A percentile compares a stretch with the other conserved stretches of the same genome.
phyloP scores from a whole-genome alignment of 2,888 invertebrate genomes.

The Serrognathus titanus region DNA sequence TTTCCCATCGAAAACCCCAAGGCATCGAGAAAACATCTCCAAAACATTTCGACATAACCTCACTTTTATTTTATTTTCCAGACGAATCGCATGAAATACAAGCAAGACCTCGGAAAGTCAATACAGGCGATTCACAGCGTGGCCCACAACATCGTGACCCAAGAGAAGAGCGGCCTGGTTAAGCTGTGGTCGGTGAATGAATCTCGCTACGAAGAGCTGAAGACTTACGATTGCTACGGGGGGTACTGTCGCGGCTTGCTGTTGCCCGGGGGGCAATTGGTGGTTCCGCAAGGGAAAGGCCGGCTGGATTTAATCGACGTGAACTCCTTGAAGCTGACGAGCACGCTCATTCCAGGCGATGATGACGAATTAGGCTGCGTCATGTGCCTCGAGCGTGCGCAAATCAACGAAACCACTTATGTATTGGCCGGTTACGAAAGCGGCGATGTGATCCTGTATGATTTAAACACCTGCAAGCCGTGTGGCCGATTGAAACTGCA shows the following conservation, averaged over 20 bases:
- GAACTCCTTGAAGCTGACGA: constrained; percentile 43
- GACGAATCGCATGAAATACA: constrained; percentile 68
- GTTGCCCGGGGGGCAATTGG: constrained; percentile 58
- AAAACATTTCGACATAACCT: constrained; percentile 1
- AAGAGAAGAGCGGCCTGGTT: constrained; percentile 69
- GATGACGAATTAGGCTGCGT: constrained; percentile 56
- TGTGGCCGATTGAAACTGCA: constrained; percentile 57
- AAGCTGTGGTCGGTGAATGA: constrained; percentile 63
- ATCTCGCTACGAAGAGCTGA: constrained; percentile 58
- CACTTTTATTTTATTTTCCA: constrained; percentile 42
- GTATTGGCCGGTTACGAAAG: constrained; percentile 71
- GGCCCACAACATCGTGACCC: constrained; percentile 62
- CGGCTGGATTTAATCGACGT: constrained; percentile 51
- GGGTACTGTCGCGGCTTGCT: constrained; percentile 70
- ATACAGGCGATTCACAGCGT: constrained; percentile 62
- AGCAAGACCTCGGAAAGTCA: constrained; percentile 63
- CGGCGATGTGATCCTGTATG: constrained; percentile 70
- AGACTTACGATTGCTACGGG: constrained; percentile 58
- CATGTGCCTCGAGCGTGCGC: constrained; percentile 61
- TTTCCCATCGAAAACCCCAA: background rate
- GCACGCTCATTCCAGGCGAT: constrained; percentile 47
- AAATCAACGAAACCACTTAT: constrained; percentile 51
- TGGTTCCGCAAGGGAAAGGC: constrained; percentile 64
- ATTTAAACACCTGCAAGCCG: constrained; percentile 59
- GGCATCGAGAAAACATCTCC: background rate